These are phyloP conservation scores for Pentamera pediparva DNA, from an alignment of 53 echinoderm and acorn worm species.

Conservation along the genomic window DNA sequence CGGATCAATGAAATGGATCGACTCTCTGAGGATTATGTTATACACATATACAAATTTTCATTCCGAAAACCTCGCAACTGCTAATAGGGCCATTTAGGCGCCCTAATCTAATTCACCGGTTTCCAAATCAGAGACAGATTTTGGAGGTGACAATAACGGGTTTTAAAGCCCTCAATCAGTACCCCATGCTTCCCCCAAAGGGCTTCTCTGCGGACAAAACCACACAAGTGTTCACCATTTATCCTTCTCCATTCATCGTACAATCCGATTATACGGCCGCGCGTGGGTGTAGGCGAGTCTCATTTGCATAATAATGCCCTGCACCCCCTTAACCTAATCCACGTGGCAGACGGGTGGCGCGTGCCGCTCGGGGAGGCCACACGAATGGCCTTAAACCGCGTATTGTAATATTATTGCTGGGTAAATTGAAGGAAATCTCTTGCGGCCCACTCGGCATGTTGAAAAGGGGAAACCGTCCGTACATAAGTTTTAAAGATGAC, in stretches of 20 bases:
- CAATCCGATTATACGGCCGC: conserved; percentile 30
- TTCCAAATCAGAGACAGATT: conserved; percentile 13
- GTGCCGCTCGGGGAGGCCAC: conserved; percentile 20
- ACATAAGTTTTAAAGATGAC: too few species aligned
- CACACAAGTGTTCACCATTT: conserved; percentile 1
- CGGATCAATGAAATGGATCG: too few species aligned
- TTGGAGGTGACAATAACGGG: too few species aligned
- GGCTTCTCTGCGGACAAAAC: conserved; percentile 3
- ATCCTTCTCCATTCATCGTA: too few species aligned
- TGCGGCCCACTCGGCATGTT: too few species aligned
- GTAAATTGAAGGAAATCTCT: too few species aligned
- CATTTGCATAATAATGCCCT: conserved; percentile 23
- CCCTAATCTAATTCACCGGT: conserved; percentile 30
- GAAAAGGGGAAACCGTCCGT: too few species aligned
- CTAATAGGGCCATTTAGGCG: conserved; percentile 18
- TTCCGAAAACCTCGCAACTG: too few species aligned
- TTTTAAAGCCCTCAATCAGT: too few species aligned
- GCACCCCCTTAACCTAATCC: conserved; percentile 20
- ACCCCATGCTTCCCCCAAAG: conserved; percentile 3
- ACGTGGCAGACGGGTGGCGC: conserved; percentile 23
- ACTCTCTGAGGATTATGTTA: too few species aligned
- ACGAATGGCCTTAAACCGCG: conserved; percentile 5
- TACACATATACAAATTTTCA: too few species aligned
- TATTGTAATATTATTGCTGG: too few species aligned
- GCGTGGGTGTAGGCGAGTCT: conserved; percentile 27